phyloP scores from a whole-genome alignment of 2,797 vertebrate species.

The Amniataba percoides region DNA sequence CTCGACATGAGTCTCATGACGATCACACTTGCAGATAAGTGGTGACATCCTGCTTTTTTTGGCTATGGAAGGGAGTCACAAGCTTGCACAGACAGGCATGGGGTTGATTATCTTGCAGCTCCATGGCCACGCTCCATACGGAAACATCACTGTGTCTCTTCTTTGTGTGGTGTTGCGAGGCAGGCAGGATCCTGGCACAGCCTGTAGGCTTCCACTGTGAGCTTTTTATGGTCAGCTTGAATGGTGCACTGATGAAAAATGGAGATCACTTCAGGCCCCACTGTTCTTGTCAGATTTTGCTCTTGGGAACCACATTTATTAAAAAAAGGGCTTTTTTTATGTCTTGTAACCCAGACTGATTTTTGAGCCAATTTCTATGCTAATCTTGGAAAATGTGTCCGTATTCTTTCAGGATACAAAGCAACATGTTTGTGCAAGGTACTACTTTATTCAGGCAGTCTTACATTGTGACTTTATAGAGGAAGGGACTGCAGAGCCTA shows the following conservation, averaged over 20 bases:
- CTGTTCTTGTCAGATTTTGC: slow-evolving; percentile 67
- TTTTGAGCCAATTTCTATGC: slow-evolving; percentile 57
- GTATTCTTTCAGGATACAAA: slow-evolving; percentile 28
- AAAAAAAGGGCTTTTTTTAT: slow-evolving; percentile 18
- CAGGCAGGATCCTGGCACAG: slow-evolving; percentile 68
- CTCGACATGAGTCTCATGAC: slow-evolving; percentile 36
- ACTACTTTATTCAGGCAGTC: slow-evolving; percentile 18
- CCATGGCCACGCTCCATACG: slow-evolving; percentile 64
- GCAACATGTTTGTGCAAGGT: slow-evolving; percentile 32
- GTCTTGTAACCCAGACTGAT: slow-evolving; percentile 49
- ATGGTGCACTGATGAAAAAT: slow-evolving; percentile 80
- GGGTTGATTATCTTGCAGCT: slow-evolving; percentile 69
- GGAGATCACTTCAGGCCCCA: slow-evolving; percentile 69
- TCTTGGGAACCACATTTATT: slow-evolving; percentile 58
- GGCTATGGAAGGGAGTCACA: slow-evolving; percentile 31
- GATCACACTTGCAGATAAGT: slow-evolving; percentile 47
- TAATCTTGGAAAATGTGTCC: slow-evolving; percentile 37
- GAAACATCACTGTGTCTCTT: slow-evolving; percentile 68
- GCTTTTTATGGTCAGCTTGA: slow-evolving; percentile 72
- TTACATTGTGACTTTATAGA: neutral
- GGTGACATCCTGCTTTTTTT: slow-evolving; percentile 38
- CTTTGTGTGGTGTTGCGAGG: slow-evolving; percentile 57
- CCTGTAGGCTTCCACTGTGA: slow-evolving; percentile 66
- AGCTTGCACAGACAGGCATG: slow-evolving; percentile 56
- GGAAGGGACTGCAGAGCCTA: neutral